Evolutionary conservation across 1,140 invertebrate species (phyloP), one percentile per base, ranked within the genome.

Genomic region (Caerostris extrusa): DNA sequence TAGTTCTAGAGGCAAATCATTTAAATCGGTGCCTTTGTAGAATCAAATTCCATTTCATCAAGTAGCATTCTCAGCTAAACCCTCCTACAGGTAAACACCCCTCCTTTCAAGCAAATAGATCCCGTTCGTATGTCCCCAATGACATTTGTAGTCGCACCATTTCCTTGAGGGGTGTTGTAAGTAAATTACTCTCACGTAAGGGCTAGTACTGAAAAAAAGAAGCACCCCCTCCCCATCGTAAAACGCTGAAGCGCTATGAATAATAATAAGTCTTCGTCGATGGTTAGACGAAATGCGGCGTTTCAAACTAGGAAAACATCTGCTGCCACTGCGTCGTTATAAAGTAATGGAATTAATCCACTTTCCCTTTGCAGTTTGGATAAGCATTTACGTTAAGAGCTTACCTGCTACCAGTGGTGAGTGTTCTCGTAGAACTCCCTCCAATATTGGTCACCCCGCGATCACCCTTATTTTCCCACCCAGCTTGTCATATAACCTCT

Each of bases 301-400:
- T 85, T 85, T 85, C 77, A 91, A 91, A 91, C 90, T 91, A 61
- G 77, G 90, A 85, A 86, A 93, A 93, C 91, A 93, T 86, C 91
- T 93, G 91, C 91, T 86, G 56, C 91, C 61, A 71, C 61, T 58
- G 14, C 91, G 60, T 93, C 82, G 83, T 93, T 93, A 93, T 93
- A 87, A 93, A 87, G 64, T 93, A 93, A 87, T 93, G 91, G 91
- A 60, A 87, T 93, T 86, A 93, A 86, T 93, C 91, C 91, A 93
- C 83, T 86, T 60, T 71, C 91, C 83, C 55, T n/a, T 19, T 19
- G 56, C 67, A 71, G 64, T 87, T 86, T 86, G 55, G 82, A 64
- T n/a, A 60, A 71, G 91, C 60, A 71, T 87, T 93, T 93, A 87
- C 61, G 61, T 71, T 87, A 93, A 87, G 53, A 87, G 60, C 81